Evolutionary conservation across 1,140 invertebrate species (phyloP).

Genomic region (Kradibia gibbosae): DNA sequence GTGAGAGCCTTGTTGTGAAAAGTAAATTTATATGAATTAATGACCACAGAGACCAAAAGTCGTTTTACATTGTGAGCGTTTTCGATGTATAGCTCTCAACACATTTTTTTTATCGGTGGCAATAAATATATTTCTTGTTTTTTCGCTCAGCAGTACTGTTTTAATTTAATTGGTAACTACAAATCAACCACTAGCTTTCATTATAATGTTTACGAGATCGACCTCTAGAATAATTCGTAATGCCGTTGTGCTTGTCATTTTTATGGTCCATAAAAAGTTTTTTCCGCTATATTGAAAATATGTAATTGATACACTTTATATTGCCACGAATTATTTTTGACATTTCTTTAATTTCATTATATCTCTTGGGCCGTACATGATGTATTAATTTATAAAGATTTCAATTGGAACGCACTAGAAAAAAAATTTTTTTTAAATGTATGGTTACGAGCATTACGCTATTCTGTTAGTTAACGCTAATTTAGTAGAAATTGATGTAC

Average conservation of each 20-base stretch:
- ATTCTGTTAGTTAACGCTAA: too few species aligned
- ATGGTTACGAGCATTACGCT: too few species aligned
- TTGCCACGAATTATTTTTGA: neutral
- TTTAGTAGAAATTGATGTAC: too few species aligned
- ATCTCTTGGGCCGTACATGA: neutral
- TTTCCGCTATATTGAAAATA: too few species aligned
- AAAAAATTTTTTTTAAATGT: too few species aligned
- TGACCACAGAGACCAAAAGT: neutral
- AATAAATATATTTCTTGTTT: neutral
- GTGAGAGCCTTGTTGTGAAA: neutral
- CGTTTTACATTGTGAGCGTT: neutral
- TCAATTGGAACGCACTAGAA: too few species aligned
- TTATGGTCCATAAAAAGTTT: constrained; percentile 7
- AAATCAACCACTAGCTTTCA: constrained; percentile 1
- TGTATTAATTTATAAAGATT: too few species aligned
- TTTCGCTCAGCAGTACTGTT: neutral
- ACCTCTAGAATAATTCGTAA: constrained; percentile 9
- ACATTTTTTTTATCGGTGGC: constrained; percentile 15
- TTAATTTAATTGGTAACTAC: constrained; percentile 14
- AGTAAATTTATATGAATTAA: neutral
- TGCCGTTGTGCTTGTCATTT: constrained; percentile 15
- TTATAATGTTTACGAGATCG: constrained; percentile 16
- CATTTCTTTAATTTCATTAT: neutral
- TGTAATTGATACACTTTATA: neutral
- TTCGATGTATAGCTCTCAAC: constrained; percentile 16